Evolutionary conservation across 1,140 invertebrate genomes (phyloP).

Genomic region (Acromyrmex heyeri): DNA sequence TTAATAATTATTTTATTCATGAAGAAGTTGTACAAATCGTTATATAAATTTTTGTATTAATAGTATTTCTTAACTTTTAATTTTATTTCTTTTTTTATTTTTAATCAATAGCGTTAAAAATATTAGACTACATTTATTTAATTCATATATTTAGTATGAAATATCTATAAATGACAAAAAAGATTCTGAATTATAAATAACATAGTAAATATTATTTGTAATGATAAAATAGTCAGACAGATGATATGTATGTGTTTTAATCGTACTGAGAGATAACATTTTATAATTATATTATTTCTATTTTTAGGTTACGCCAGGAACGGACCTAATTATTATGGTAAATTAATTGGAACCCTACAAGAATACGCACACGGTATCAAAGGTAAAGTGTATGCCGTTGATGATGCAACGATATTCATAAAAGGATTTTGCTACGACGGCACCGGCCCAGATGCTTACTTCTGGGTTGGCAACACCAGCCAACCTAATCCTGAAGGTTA

Average conservation of each 20-base stretch:
- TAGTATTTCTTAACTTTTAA: background rate
- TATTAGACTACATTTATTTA: background rate
- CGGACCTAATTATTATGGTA: conserved; percentile 91
- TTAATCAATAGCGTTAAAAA: background rate
- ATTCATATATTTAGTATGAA: background rate
- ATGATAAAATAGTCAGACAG: background rate
- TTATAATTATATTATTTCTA: conserved; percentile 47
- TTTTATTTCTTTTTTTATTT: background rate
- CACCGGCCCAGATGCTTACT: conserved; percentile 93
- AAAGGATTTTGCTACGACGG: conserved; percentile 95
- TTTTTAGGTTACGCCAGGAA: conserved; percentile 84
- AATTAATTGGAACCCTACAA: conserved; percentile 90
- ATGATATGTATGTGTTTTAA: background rate
- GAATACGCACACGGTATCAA: conserved; percentile 92
- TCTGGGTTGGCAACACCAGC: conserved; percentile 94
- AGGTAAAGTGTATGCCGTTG: conserved; percentile 94
- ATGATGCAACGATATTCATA: conserved; percentile 95
- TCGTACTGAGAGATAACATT: background rate
- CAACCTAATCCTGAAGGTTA: conserved; percentile 92
- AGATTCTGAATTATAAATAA: conserved; percentile 16
- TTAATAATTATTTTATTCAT: conserved; percentile 9
- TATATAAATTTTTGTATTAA: background rate
- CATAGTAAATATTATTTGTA: background rate
- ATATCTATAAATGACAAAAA: background rate
- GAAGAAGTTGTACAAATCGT: background rate